Evolutionary conservation across 2,113 vertebrate genomes (phyloP).

Genomic region (Tragelaphus scriptus): DNA sequence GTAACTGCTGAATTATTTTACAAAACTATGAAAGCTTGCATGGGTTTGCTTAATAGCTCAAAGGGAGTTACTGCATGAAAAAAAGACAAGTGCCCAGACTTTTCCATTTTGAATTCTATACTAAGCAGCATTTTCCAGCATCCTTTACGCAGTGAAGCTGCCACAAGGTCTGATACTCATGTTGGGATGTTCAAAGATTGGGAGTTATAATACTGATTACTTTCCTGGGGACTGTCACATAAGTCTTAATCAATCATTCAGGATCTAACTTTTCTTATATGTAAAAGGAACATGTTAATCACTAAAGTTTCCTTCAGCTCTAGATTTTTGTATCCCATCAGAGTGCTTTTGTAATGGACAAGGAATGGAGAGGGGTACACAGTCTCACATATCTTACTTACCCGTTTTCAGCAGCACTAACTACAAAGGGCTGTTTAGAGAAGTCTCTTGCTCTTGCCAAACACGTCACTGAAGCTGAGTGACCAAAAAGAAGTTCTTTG

Average conservation of each 20-base stretch:
- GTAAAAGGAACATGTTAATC: not conserved
- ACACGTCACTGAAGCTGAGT: constrained; percentile 82
- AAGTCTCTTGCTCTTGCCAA: constrained; percentile 86
- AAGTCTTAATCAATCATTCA: not conserved
- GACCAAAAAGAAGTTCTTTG: constrained; percentile 84
- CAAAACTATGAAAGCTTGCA: not conserved
- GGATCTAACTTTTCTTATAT: not conserved
- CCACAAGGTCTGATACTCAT: not conserved
- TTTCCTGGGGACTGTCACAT: not conserved
- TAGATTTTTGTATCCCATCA: not conserved
- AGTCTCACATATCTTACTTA: constrained; percentile 60
- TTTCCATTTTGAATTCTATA: not conserved
- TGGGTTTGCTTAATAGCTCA: not conserved
- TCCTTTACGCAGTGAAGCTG: not conserved
- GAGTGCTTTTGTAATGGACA: not conserved
- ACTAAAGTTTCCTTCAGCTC: not conserved
- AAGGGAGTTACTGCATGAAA: not conserved
- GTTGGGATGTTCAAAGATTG: not conserved
- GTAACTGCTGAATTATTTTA: not conserved
- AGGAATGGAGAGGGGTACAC: not conserved
- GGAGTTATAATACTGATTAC: not conserved
- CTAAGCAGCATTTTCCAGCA: not conserved
- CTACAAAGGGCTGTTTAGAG: constrained; percentile 83
- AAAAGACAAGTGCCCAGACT: not conserved
- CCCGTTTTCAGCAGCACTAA: constrained; percentile 86